These are phyloP conservation scores for Lepus oiostolus DNA, from an alignment of 2,797 vertebrate genomes.

Conservation along the genomic window DNA sequence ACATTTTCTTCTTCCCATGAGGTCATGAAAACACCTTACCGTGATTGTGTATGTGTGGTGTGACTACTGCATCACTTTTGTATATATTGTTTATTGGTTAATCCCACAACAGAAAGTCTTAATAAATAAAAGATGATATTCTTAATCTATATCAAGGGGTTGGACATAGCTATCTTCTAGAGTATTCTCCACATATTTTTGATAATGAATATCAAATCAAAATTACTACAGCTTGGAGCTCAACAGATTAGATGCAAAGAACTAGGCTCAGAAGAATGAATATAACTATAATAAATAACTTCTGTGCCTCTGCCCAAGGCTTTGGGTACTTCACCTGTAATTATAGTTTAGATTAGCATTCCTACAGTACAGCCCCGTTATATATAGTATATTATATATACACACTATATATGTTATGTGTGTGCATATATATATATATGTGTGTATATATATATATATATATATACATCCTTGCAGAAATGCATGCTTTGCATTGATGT, in stretches of 20 bases:
- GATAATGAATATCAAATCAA: neutral
- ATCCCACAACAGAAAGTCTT: neutral
- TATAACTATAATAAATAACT: neutral
- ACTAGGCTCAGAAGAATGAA: neutral
- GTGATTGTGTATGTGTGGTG: neutral
- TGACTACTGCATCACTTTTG: neutral
- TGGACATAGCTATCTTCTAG: neutral
- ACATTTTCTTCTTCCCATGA: neutral
- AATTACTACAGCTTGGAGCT: neutral
- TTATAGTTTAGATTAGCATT: neutral
- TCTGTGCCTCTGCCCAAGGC: neutral
- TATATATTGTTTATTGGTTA: neutral
- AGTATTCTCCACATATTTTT: conserved; percentile 15
- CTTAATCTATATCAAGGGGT: neutral
- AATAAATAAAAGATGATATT: neutral
- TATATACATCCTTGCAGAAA: neutral
- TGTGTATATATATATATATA: no score
- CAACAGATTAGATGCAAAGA: neutral
- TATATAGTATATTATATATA: neutral
- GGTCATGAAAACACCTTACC: neutral
- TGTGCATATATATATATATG: no score
- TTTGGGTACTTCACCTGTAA: neutral
- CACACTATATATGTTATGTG: no score
- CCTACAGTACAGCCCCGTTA: neutral
- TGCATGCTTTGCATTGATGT: neutral